phyloP scores from a whole-genome alignment of 2,113 vertebrate species.

The Phoenicopterus ruber region DNA sequence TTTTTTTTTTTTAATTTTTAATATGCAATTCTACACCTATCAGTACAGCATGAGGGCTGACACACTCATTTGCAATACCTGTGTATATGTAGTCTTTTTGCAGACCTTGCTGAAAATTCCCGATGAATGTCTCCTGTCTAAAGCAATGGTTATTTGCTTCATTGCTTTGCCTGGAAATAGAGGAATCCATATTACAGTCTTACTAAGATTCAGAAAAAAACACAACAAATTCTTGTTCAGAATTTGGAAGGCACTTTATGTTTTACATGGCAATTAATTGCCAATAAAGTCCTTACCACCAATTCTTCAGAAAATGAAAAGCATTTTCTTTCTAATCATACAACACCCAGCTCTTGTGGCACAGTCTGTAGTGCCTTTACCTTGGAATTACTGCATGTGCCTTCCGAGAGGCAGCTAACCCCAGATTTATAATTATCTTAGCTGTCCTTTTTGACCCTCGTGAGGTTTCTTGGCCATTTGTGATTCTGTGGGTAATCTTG shows the following conservation, averaged over 20 bases:
- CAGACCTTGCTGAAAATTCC: not conserved
- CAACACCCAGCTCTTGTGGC: not conserved
- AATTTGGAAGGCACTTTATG: not conserved
- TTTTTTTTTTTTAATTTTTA: not conserved
- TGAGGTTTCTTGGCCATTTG: not conserved
- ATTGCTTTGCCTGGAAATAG: not conserved
- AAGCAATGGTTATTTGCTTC: not conserved
- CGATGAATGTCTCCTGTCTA: not conserved
- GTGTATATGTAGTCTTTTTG: not conserved
- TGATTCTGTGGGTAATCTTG: not conserved
- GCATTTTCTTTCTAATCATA: not conserved
- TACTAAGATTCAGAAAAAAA: not conserved
- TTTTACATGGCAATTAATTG: not conserved
- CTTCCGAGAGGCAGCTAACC: not conserved
- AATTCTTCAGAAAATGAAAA: not conserved
- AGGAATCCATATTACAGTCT: not conserved
- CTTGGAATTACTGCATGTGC: not conserved
- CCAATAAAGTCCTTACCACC: not conserved
- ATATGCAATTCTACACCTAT: not conserved
- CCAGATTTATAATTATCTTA: not conserved
- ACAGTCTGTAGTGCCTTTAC: not conserved
- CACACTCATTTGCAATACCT: not conserved
- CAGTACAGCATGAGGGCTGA: not conserved
- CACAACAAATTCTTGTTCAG: not conserved
- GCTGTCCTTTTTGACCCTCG: not conserved